Base-by-base conservation (phyloP, 2,888 invertebrate species). In the Chirona hameri region DNA sequence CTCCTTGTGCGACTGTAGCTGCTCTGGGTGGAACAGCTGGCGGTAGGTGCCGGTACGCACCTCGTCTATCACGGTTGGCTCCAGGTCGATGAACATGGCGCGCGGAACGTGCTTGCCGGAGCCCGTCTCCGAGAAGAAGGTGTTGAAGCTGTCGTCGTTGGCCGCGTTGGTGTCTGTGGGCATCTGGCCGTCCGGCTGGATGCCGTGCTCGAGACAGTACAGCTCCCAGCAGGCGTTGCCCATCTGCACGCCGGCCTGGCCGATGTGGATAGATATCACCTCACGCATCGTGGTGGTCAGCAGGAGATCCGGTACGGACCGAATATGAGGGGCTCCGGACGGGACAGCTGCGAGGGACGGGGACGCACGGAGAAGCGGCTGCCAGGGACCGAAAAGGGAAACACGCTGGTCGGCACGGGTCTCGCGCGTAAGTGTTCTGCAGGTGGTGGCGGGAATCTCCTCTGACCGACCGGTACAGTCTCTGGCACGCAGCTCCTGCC, bases 31-130 rank as follows among this genome's bases (percentile, higher is more conserved):
- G 84, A 88, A 88, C 48, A 88, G 86, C 83, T 87, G 87, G 27
- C 87, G 84, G 83, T 87, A 86, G 0, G 87, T 85, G n/a, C 87
- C 87, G 48, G 85, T 86, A 29, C 87, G 84, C 39, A 87, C 85
- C 60, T 83, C 83, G 27, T 83, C 83, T 81, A 96, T 93, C 80
- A 96, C 96, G 81, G 95, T 95, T 72, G 95, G 93, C 88, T 96
- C 96, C 84, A 96, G 90, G 87, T 97, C 96, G 82, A 96, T 93
- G 91, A 96, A 94, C 65, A 95, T 91, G 1, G 93, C 93, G 84
- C 96, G 90, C 0, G 97, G 97, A 81, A 96, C 96, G 90, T 95
- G 94, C 88, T 95, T 96, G 21, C 96, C 96, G 82, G 93, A 90
- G 85, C 92, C 94, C 9, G 95, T 96, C 88, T 97, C 95, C 72